Percentiles rank a stretch among this genome's conserved stretches.
Evolutionary conservation across 2,888 invertebrate species (phyloP).

Genomic region (Clanis bilineata): DNA sequence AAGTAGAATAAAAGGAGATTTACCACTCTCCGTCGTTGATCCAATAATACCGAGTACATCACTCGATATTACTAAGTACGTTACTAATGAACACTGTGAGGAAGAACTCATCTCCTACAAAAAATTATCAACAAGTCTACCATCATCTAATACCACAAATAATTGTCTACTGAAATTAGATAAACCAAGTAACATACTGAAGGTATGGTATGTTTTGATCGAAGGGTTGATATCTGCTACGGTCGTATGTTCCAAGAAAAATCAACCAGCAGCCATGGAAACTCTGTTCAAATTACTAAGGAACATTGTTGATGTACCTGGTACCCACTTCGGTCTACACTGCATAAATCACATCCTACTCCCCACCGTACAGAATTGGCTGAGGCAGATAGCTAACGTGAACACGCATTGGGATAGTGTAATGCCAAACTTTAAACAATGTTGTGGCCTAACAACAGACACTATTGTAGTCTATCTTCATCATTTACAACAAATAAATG

Average conservation of each 20-base stretch:
- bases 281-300: conserved; percentile 92
- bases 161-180: conserved; percentile 86
- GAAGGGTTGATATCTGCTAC: conserved; percentile 93
- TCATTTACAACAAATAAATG: conserved; percentile 85
- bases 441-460: conserved; percentile 95
- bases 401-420: conserved; percentile 88
- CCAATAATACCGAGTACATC: conserved; percentile 89
- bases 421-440: conserved; percentile 96
- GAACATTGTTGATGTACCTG: conserved; percentile 90
- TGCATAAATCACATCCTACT: conserved; percentile 95
- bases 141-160: conserved; percentile 72
- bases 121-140: conserved; percentile 79
- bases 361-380: conserved; percentile 96
- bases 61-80: conserved; percentile 86
- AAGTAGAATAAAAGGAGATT: conserved; percentile 90
- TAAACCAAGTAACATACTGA: conserved; percentile 90
- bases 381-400: conserved; percentile 88
- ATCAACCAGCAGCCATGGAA: conserved; percentile 93
- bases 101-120: conserved; percentile 86
- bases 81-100: conserved; percentile 85
- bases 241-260: conserved; percentile 93
- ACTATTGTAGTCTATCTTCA: conserved; percentile 93
- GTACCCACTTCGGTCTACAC: conserved; percentile 93
- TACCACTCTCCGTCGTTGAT: conserved; percentile 91
- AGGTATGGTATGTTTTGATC: conserved; percentile 94